phyloP scores from a whole-genome alignment of 2,888 invertebrate genomes.

The Xestia ashworthii region DNA sequence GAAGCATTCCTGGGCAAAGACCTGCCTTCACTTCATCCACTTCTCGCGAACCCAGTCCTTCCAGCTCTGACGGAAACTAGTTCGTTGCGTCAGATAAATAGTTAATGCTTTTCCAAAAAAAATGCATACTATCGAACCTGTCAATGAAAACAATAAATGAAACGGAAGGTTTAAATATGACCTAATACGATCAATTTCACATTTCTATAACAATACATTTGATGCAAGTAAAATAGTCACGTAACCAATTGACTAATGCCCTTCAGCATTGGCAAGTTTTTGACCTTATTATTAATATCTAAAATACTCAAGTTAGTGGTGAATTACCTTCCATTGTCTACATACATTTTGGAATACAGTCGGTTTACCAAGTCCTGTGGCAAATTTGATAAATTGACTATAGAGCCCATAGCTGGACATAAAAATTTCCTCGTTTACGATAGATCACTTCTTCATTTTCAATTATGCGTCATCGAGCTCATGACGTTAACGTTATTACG shows the following conservation, averaged over 20 bases:
- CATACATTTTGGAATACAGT: neutral
- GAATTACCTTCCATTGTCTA: neutral
- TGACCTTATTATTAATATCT: neutral
- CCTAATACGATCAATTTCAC: neutral
- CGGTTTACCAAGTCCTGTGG: neutral
- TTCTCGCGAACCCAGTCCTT: too few relatives aligned
- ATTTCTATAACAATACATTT: conserved; percentile 4
- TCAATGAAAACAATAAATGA: neutral
- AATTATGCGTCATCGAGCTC: neutral
- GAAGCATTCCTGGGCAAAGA: too few relatives aligned
- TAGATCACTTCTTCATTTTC: neutral
- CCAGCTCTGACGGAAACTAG: too few relatives aligned
- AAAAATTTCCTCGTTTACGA: too few relatives aligned
- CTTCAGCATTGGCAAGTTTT: neutral
- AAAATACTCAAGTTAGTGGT: neutral
- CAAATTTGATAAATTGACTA: too few relatives aligned
- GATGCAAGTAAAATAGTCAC: conserved; percentile 15
- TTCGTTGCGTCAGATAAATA: too few relatives aligned
- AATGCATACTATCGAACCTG: neutral
- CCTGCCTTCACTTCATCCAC: too few relatives aligned
- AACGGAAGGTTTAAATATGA: conserved; percentile 7
- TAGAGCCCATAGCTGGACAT: too few relatives aligned
- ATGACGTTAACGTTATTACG: neutral
- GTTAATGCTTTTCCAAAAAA: too few relatives aligned
- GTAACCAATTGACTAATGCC: conserved; percentile 30